A percentile compares a stretch with the other conserved stretches of the same genome.
phyloP scores from a whole-genome alignment of 1,140 invertebrate species.

The Rhysida immarginata region DNA sequence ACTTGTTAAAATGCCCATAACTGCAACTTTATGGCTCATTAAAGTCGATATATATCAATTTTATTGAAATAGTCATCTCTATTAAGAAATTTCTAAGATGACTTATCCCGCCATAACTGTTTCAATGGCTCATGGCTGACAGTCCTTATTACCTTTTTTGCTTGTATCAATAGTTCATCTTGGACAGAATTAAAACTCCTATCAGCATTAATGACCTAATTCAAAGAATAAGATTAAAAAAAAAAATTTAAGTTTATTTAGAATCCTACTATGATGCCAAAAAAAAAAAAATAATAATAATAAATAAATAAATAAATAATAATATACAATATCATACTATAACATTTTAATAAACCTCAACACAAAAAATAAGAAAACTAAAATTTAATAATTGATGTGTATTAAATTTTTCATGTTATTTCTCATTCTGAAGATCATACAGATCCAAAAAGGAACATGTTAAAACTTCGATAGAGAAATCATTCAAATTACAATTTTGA shows the following conservation, averaged over 20 bases:
- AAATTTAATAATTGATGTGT: neutral
- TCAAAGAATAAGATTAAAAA: neutral
- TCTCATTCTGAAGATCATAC: neutral
- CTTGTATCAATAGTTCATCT: constrained; percentile 11
- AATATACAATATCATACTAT: neutral
- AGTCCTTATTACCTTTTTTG: constrained; percentile 8
- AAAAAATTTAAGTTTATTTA: neutral
- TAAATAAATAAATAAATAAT: neutral
- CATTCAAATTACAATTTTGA: no score
- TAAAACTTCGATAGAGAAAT: no score
- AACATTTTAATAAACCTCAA: neutral
- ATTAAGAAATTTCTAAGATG: neutral
- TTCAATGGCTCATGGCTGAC: neutral
- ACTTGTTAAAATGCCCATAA: no score
- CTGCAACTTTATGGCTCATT: no score
- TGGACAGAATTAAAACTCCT: constrained; percentile 16
- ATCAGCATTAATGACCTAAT: constrained; percentile 15
- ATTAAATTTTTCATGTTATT: neutral
- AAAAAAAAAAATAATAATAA: no score
- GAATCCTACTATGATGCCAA: neutral
- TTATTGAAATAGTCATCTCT: neutral
- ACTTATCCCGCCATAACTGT: neutral
- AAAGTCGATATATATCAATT: no score
- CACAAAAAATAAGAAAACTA: neutral
- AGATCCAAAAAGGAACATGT: no score